Evolutionary conservation across 2,113 vertebrate genomes (phyloP).

Genomic region (Enhydra lutris): DNA sequence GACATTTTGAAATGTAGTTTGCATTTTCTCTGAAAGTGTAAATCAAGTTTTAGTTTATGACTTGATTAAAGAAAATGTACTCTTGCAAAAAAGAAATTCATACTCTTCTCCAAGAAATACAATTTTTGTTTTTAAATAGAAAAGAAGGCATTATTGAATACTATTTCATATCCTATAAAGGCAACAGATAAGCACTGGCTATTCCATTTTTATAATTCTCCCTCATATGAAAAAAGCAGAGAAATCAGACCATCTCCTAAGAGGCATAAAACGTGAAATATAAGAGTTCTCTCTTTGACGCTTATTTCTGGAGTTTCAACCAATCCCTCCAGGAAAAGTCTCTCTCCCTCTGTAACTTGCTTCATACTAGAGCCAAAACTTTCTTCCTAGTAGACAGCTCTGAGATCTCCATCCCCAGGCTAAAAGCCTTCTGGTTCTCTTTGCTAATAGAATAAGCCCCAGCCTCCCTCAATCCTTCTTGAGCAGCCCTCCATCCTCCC

Average conservation of each 20-base stretch:
- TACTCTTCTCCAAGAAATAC: neutral
- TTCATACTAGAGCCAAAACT: neutral
- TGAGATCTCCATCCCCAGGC: neutral
- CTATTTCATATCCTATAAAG: neutral
- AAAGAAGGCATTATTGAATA: neutral
- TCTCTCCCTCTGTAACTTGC: neutral
- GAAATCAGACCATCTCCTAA: neutral
- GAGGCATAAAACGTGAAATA: neutral
- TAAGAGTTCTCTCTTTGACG: neutral
- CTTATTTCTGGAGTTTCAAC: neutral
- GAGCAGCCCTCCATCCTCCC: neutral
- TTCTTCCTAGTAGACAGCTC: neutral
- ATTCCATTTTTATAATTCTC: neutral
- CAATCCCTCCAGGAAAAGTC: neutral
- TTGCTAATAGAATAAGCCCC: neutral
- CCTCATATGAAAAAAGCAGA: neutral
- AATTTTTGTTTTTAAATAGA: neutral
- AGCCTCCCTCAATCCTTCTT: neutral
- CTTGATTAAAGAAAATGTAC: neutral
- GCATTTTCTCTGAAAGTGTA: neutral
- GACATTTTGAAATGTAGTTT: constrained; percentile 29
- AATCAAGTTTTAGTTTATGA: neutral
- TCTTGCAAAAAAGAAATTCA: neutral
- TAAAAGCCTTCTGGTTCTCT: neutral
- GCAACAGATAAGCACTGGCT: neutral